Evolutionary conservation across 1,140 invertebrate genomes (phyloP), one percentile per base, ranked within the genome.

Genomic region (Lordiphosa collinella): DNA sequence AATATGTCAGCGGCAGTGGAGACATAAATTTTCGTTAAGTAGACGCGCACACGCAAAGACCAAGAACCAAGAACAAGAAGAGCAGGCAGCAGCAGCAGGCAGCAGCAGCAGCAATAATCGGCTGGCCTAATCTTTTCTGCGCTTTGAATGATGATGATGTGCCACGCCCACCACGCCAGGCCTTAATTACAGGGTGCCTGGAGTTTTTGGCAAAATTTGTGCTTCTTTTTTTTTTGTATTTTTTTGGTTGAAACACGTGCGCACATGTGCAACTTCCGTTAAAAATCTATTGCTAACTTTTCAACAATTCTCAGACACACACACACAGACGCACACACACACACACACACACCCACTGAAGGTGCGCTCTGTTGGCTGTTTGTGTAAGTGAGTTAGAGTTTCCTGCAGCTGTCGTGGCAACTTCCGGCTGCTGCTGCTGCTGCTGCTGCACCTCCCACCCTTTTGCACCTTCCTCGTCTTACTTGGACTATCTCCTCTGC

Each of bases 231-330:
- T 29, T 38, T 49, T 65, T 43, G 22, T 47, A 37, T 22, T 29
- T 38, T 49, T 65, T 66, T 66, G 10, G 53, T 40, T 3, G 62
- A 72, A 76, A 84, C 72, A 84, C 78, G 78, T 84, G 78, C 78
- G 78, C 78, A 82, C 78, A 82, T 82, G 78, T 82, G 78, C 78
- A 82, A 82, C 78, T 82, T 82, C 78, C 78, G 78, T 72, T 82
- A 72, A 82, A 80, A 82, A 82, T 84, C 78, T 84, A 82, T 82
- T 82, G 79, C 78, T 78, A 82, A 84, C 78, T 82, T 44, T 82
- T 82, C 78, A 82, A 84, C 78, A 82, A 84, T 84, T 82, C 58
- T 55, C 53, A 68, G 53, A 47, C 43, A 57, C 29, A 48, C 60
- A 71, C 16, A 48, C 43, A 37, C 44, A 49, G 34, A 49, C 50